Evolutionary conservation across 2,888 invertebrate genomes (phyloP).

Genomic region (Dioctria linearis): DNA sequence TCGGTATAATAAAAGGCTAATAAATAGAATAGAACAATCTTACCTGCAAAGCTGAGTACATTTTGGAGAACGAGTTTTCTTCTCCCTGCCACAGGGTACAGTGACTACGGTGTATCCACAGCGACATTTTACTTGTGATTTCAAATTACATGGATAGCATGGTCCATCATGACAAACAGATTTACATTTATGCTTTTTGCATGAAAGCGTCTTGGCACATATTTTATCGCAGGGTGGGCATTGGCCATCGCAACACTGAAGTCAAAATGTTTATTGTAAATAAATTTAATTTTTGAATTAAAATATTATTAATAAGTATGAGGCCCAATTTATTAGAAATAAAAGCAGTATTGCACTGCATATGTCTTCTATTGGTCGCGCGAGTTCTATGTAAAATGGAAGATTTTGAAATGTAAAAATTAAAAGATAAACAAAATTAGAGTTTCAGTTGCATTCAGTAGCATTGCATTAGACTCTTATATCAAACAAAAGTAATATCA

Average conservation of each 20-base stretch:
- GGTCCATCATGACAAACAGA: constrained; percentile 84
- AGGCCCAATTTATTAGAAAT: no score
- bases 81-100: constrained; percentile 90
- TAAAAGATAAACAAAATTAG: no score
- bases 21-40: not conserved
- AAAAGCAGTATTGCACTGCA: no score
- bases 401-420: not conserved
- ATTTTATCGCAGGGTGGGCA: constrained; percentile 88
- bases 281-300: constrained; percentile 62
- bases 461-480: no score
- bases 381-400: not conserved
- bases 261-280: not conserved
- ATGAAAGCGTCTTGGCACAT: constrained; percentile 86
- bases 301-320: not conserved
- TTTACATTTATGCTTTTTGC: constrained; percentile 88
- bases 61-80: constrained; percentile 82
- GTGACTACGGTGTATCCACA: constrained; percentile 85
- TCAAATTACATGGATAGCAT: constrained; percentile 82
- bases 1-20: no score
- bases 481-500: no score
- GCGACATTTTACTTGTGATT: constrained; percentile 76
- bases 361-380: not conserved
- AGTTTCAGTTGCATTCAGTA: no score
- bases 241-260: constrained; percentile 84
- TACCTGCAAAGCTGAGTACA: constrained; percentile 81